phyloP scores from a whole-genome alignment of 2,113 vertebrate species.

The Toxotes jaculatrix region DNA sequence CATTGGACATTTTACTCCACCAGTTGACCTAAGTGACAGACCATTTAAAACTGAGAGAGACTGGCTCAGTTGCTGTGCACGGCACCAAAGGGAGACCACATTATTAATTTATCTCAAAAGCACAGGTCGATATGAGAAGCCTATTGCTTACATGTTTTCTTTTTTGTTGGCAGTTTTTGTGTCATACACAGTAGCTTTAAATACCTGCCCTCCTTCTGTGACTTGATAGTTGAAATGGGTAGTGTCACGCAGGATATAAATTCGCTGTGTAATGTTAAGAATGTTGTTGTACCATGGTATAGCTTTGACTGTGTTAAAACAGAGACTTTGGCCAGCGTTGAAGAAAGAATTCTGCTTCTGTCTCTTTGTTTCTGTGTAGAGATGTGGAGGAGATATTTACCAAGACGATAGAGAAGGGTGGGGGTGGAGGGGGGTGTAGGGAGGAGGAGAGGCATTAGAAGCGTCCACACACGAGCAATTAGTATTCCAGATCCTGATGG shows the following conservation, averaged over 20 bases:
- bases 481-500: slow-evolving; percentile 88
- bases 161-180: slow-evolving; percentile 53
- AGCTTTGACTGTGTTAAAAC: slow-evolving; percentile 33
- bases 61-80: slow-evolving; percentile 64
- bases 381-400: slow-evolving; percentile 81
- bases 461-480: slow-evolving; percentile 84
- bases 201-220: slow-evolving; percentile 17
- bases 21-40: slow-evolving; percentile 79
- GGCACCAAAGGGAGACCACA: slow-evolving; percentile 64
- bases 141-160: slow-evolving; percentile 58
- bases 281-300: neutral
- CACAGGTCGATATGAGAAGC: slow-evolving; percentile 75
- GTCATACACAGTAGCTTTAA: slow-evolving; percentile 32
- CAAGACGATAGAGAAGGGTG: slow-evolving; percentile 60
- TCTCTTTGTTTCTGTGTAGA: slow-evolving; percentile 69
- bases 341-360: slow-evolving; percentile 33
- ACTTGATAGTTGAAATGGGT: neutral
- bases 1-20: slow-evolving; percentile 75
- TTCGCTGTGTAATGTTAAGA: neutral
- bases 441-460: slow-evolving; percentile 72
- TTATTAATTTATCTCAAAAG: slow-evolving; percentile 82
- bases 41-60: slow-evolving; percentile 76
- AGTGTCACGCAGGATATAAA: slow-evolving; percentile 1
- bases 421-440: slow-evolving; percentile 12
- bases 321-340: slow-evolving; percentile 20